Evolutionary conservation across 2,888 invertebrate genomes (phyloP), one percentile per base, ranked within the genome.

Genomic region (Pristionchus japonicus): DNA sequence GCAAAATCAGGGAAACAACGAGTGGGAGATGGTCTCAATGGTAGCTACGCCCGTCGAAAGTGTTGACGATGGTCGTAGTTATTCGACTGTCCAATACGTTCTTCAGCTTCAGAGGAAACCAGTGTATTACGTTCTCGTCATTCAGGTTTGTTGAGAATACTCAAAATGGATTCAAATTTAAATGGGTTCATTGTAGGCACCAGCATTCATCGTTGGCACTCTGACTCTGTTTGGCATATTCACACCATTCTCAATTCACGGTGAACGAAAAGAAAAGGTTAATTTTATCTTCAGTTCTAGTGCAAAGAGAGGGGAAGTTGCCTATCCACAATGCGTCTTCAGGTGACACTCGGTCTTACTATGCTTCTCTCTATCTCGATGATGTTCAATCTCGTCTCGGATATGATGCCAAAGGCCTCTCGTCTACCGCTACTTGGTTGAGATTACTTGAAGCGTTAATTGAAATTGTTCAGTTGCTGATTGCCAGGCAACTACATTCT

Each of bases 371-470:
- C 91, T 11, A 91, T 92, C 67, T 90, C 91, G 0, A 91, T 92
- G 90, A 91, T 92, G 91, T 89, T 92, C 20, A 90, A 91, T 83
- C 87, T 92, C 13, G 91, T 92, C 3, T 89, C 91, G 31, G 91
- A 92, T 87, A 92, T 92, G 91, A 91, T 92, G 91, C 92, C 92
- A 2, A 92, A 92, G 87, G 90, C 92, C 15, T 90, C 91, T 13
- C 86, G 90, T 43, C 89, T 92, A 27, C 92, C 92, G 17, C 89
- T 92, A 11, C 88, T 92, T 23, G 92, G 91, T 90, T 57, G n/a
- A n/a, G n/a, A n/a, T n/a, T n/a, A n/a, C n/a, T n/a, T n/a, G n/a
- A n/a, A n/a, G n/a, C n/a, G n/a, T n/a, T n/a, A n/a, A n/a, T n/a
- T n/a, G n/a, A n/a, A n/a, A n/a, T n/a, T n/a, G n/a, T n/a, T n/a